These are phyloP conservation scores for Chelon labrosus DNA, from an alignment of 2,797 vertebrate species.

Conservation along the genomic window DNA sequence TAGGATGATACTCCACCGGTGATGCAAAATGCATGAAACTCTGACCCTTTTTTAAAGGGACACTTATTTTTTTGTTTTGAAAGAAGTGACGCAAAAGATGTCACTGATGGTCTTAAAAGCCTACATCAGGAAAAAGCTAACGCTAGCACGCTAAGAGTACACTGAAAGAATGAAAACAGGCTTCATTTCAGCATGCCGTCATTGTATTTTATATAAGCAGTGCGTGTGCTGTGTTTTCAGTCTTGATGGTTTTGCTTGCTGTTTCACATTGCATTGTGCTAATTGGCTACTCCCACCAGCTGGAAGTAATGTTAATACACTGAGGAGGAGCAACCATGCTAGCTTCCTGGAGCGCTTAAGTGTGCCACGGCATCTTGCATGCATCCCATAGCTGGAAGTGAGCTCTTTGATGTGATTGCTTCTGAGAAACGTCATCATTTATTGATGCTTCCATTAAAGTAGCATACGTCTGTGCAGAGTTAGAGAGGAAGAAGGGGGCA, in stretches of 20 bases:
- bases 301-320: constrained; percentile 82
- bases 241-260: constrained; percentile 26
- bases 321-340: constrained; percentile 70
- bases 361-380: constrained; percentile 78
- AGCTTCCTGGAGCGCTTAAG: constrained; percentile 73
- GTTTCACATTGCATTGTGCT: constrained; percentile 67
- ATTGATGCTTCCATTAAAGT: constrained; percentile 90
- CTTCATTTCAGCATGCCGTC: constrained; percentile 1
- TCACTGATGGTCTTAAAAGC: constrained; percentile 38
- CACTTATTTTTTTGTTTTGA: constrained; percentile 51
- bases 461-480: constrained; percentile 70
- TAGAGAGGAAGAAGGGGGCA: constrained; percentile 53
- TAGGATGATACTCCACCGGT: constrained; percentile 40
- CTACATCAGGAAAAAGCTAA: constrained; percentile 21
- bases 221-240: neutral
- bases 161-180: constrained; percentile 23
- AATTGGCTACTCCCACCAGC: constrained; percentile 76
- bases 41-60: constrained; percentile 9
- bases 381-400: constrained; percentile 80
- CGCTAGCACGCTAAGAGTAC: neutral
- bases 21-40: constrained; percentile 60
- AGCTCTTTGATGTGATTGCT: constrained; percentile 88
- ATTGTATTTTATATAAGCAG: neutral
- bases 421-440: constrained; percentile 89
- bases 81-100: constrained; percentile 46